Evolutionary conservation across 2,888 invertebrate species (phyloP), one percentile per base, ranked within the genome.

Genomic region (Ferrisia virgata): DNA sequence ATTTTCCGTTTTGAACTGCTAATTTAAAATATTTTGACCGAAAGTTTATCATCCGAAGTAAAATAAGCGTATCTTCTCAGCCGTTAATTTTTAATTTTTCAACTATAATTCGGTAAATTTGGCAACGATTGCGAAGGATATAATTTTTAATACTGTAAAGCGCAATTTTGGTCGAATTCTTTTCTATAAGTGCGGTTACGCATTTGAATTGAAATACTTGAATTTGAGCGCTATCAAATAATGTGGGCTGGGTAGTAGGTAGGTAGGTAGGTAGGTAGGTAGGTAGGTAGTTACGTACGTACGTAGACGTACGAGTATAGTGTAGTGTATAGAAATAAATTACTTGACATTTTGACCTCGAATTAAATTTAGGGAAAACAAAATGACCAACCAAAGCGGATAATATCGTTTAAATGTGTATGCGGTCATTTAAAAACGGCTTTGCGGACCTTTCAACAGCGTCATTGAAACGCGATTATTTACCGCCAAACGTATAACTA

Each of bases 331-430:
- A 64, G 58, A 64, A 64, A 64, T 64, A 28, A 64, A 64, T 64
- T 28, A 64, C 58, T 64, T 64, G 58, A 64, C 58, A 28, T 64
- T 64, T 64, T 28, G 58, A 64, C 58, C 58, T 64, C 58, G 58
- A 25, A 13, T 64, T 64, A 64, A 64, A 64, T 64, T 64, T 64
- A 64, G 58, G 58, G 58, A 64, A 64, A 64, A 28, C 58, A 64
- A 64, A 64, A 64, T 64, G 58, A 64, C 58, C 58, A 64, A 64
- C 58, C 25, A 64, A 64, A 64, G 58, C 58, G 58, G 58, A 64
- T 64, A 64, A 64, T 64, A 64, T 64, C 58, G 58, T 64, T 64
- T 64, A 64, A 64, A 64, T 64, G 58, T 64, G 58, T 64, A 64
- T 64, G 58, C 58, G 58, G 58, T 64, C 58, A 25, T 64, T 64